These are phyloP conservation scores for Gavialis gangeticus DNA, from an alignment of 2,113 vertebrate genomes.

Conservation along the genomic window DNA sequence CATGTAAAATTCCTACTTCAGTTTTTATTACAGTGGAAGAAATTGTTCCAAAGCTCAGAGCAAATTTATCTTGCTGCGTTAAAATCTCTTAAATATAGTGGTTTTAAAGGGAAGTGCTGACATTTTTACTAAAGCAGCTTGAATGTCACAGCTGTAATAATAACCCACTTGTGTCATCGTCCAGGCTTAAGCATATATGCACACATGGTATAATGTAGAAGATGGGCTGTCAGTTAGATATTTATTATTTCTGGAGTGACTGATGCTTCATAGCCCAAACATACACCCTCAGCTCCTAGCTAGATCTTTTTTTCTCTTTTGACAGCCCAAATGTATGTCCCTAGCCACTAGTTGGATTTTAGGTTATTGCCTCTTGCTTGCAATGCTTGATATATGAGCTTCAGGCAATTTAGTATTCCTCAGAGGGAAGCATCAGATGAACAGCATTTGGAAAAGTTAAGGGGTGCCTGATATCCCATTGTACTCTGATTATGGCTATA, in stretches of 20 bases:
- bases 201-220: not conserved
- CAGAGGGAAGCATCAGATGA: not conserved
- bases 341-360: constrained; percentile 11
- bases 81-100: not conserved
- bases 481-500: not conserved
- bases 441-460: not conserved
- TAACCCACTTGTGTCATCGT: not conserved
- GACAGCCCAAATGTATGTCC: constrained; percentile 19
- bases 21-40: not conserved
- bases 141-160: not conserved
- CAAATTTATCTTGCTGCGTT: not conserved
- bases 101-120: not conserved
- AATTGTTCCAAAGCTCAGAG: not conserved
- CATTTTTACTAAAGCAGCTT: not conserved
- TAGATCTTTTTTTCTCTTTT: not conserved
- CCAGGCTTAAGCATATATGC: not conserved
- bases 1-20: not conserved
- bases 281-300: not conserved
- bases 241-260: constrained; percentile 12
- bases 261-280: constrained; percentile 23
- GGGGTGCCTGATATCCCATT: not conserved
- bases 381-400: not conserved
- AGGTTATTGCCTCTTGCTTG: constrained; percentile 13
- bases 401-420: not conserved
- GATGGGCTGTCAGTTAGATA: not conserved